Percentiles rank a stretch among this genome's conserved stretches.
Evolutionary conservation across 2,888 invertebrate species (phyloP).

Genomic region (Ceramica pisi): DNA sequence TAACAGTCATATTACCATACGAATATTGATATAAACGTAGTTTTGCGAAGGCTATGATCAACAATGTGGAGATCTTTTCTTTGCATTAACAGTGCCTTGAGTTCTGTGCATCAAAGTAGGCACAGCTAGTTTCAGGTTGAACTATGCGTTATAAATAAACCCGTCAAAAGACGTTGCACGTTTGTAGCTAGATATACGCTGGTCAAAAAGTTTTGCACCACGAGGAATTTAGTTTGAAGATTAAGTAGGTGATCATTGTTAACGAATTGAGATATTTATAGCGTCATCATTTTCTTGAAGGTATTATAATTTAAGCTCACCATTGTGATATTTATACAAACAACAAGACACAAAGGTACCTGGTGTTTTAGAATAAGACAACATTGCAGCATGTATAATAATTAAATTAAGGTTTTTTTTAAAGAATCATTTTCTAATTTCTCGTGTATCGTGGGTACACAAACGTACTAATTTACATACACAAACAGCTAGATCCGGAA

Average conservation of each 20-base stretch:
- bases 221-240: neutral
- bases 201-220: conserved; percentile 15
- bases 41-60: neutral
- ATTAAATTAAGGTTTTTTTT: too few species aligned
- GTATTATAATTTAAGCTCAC: neutral
- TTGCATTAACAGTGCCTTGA: neutral
- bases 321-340: neutral
- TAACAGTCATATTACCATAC: conserved; percentile 31
- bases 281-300: neutral
- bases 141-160: neutral
- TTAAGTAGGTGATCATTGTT: neutral
- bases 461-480: too few species aligned
- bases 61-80: neutral
- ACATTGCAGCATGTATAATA: neutral
- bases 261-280: neutral
- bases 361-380: neutral
- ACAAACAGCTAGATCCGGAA: too few species aligned
- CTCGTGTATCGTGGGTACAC: too few species aligned
- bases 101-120: neutral
- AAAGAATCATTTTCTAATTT: too few species aligned
- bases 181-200: conserved; percentile 13
- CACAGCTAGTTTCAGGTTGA: neutral
- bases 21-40: conserved; percentile 24
- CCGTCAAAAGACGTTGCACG: conserved; percentile 13
- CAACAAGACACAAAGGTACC: neutral